Conservation (phyloP, 2,113 vertebrate species). For the Garra rufa region DNA sequence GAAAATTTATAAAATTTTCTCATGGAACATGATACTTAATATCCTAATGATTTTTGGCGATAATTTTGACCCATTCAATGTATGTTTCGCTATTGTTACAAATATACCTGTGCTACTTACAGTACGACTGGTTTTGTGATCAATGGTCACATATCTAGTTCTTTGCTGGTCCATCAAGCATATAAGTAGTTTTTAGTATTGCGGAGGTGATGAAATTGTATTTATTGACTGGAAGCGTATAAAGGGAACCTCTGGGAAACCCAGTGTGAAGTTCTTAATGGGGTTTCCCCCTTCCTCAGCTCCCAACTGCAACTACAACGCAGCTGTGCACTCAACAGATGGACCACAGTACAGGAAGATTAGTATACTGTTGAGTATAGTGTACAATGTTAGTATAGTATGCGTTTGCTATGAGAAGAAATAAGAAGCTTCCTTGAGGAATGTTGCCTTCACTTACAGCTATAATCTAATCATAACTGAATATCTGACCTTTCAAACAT, state of each 20-base stretch:
- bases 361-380: not conserved
- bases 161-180: not conserved
- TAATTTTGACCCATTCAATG: no score
- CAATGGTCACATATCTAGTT: no score
- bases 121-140: no score
- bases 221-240: not conserved
- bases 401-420: not conserved
- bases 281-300: conserved; percentile 18
- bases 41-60: no score
- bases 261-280: conserved; percentile 11
- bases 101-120: no score
- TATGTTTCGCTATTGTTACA: no score
- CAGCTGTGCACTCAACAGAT: not conserved
- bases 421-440: not conserved
- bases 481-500: not conserved
- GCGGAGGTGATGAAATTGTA: not conserved
- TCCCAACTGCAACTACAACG: not conserved
- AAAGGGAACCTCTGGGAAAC: conserved; percentile 20
- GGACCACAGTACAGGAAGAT: not conserved
- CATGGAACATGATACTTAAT: no score
- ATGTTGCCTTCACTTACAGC: not conserved
- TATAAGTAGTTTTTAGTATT: not conserved
- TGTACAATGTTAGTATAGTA: not conserved
- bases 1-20: no score
- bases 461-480: not conserved